Base-by-base conservation (phyloP, 2,797 vertebrate genomes). In the Leptodactylus fallax region DNA sequence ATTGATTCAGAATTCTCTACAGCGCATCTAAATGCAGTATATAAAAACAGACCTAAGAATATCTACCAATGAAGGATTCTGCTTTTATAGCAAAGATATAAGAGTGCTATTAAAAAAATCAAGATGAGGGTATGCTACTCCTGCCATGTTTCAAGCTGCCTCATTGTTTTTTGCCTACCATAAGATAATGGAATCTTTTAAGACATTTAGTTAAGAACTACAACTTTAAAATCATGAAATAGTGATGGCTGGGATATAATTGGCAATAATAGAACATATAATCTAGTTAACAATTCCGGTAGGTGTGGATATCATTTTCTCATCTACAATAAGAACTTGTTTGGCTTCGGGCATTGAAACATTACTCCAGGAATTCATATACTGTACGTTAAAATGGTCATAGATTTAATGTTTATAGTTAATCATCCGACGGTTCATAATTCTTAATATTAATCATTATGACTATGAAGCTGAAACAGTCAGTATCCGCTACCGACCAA, bases 1-100 rank as follows among this genome's bases (percentile, higher is more conserved):
- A 84, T 84, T 84, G 83, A 76, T 84, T 84, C 27, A 60, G 55
- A 74, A 25, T 7, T 6, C 36, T 58, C 13, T 45, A 76, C 45
- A 72, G 21, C 13, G 12, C 27, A 74, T 23, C 45, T n/a, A n/a
- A 45, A 17, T 56, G 27, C 82, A 47, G 12, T 74, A n/a, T 84
- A 74, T 84, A 5, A 60, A n/a, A 83, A 21, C 81, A 58, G 69
- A 16, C 16, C 7, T 47, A 61, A n/a, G 69, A 72, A 25, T 85
- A 25, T 13, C 16, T 51, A 21, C n/a, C 56, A 17, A 27, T 25
- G 8, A 61, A 49, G 58, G 6, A 61, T 47, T 47, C 36, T 81
- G 56, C 17, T 61, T 81, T 81, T 47, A n/a, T 47, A 21, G 19
- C n/a, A 77, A 77, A 51, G 6, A 23, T 45, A 72, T 49, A n/a